These are phyloP conservation scores for Drosophila multiciliata DNA, from an alignment of 2,888 invertebrate genomes.

Conservation along the genomic window DNA sequence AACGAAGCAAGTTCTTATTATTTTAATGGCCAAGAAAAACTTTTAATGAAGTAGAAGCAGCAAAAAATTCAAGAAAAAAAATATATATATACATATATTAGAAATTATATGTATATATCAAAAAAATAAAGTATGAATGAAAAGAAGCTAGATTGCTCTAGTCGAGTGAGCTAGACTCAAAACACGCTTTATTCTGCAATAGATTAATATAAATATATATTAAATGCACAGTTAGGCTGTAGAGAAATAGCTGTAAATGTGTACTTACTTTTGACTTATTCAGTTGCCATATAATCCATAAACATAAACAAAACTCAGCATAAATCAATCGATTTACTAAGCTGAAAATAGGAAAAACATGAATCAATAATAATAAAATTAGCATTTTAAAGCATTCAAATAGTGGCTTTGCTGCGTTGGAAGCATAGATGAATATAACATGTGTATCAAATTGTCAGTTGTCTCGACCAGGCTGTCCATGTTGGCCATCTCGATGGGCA, in stretches of 20 bases:
- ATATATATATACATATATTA: background rate
- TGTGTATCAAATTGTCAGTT: conserved; percentile 42
- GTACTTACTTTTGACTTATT: background rate
- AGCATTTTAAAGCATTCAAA: conserved; percentile 20
- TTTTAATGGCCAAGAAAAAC: background rate
- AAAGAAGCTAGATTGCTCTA: background rate
- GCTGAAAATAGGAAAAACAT: background rate
- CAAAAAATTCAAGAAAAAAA: background rate
- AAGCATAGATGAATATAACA: conserved; percentile 13
- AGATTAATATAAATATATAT: too few relatives aligned
- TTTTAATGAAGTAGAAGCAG: background rate
- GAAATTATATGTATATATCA: background rate
- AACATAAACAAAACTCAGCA: background rate
- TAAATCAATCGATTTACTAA: background rate
- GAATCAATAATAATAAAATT: background rate
- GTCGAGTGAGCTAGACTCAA: background rate
- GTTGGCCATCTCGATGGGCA: conserved; percentile 39
- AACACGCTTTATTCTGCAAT: background rate
- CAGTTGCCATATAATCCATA: background rate
- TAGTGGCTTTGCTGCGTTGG: conserved; percentile 1
- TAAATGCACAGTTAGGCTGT: background rate
- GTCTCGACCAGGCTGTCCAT: conserved; percentile 10
- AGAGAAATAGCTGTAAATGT: background rate
- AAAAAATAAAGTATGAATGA: background rate
- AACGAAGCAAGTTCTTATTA: background rate